Evolutionary conservation across 2,888 invertebrate genomes (phyloP), one percentile per base, ranked within the genome.

Genomic region (Ashinkailepas kermadecensis): DNA sequence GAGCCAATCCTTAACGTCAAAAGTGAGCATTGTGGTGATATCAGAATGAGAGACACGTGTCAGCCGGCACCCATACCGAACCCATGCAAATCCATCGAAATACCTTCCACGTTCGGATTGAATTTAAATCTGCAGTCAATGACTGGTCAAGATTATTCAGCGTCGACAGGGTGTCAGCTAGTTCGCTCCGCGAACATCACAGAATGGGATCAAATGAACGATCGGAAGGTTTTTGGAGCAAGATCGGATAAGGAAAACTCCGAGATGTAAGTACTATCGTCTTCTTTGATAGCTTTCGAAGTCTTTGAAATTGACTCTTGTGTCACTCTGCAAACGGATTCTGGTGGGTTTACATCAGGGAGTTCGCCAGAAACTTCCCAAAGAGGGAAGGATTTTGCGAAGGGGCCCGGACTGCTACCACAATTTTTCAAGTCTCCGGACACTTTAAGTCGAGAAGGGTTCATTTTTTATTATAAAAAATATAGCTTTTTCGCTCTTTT

Each of bases 131-230:
- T 74, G 4, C 74, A 74, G 39, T 74, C 74, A 8, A 74, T 74
- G 74, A 74, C 74, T 1, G 74, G 74, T 18, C 74, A 74, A 74
- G 74, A 74, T 18, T 74, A 74, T 21, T 74, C 74, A 54, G n/a
- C 74, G 9, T 39, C 74, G 18, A 74, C 74, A 18, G 74, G 74
- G 11, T 74, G 74, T 25, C 74, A 74, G 54, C 74, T 74, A 18
- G 74, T 74, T 18, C 74, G 74, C 54, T 74, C 74, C 2, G 54
- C 74, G 6, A 74, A 74, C 23, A 74, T 74, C 54, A 74, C 54
- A 74, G 74, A 74, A 74, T 74, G 74, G 74, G 74, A 74, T 13
- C 74, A 74, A 54, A 74, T 74, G 74, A 74, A 74, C 54, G 74
- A 74, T 18, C 39, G 74, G 12, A 74, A 74, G 54, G 74, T 74